Evolutionary conservation across 2,888 invertebrate genomes (phyloP).

Genomic region (Lasioglossum pauxillum): DNA sequence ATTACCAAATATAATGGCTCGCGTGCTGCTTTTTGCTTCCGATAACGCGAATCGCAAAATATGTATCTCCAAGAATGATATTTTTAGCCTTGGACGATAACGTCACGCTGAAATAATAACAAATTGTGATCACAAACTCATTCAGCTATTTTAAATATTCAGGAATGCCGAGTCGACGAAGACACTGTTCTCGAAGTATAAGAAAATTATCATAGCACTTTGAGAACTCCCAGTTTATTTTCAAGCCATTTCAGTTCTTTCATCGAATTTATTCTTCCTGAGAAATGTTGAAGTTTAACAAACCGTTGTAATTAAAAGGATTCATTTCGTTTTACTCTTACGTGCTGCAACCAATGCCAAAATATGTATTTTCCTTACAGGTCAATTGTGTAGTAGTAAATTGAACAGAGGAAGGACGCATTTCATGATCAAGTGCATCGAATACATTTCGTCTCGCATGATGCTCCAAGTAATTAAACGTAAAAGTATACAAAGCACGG

Average conservation of each 20-base stretch:
- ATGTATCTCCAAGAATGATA: conserved; percentile 13
- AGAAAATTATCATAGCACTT: conserved; percentile 5
- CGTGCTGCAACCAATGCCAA: not conserved
- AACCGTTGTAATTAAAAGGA: not conserved
- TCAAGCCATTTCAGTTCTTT: not conserved
- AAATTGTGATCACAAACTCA: not conserved
- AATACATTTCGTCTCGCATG: conserved; percentile 5
- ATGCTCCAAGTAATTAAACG: conserved; percentile 28
- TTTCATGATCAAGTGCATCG: conserved; percentile 30
- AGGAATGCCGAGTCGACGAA: not conserved
- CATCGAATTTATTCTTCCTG: not conserved
- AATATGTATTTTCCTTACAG: not conserved
- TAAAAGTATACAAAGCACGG: conserved; percentile 67
- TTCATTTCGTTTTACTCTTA: not conserved
- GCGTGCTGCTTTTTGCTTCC: not conserved
- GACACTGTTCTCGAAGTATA: conserved; percentile 12
- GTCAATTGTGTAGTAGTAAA: not conserved
- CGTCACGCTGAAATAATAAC: not conserved
- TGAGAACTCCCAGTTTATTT: not conserved
- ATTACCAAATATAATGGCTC: not conserved
- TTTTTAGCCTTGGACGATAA: conserved; percentile 21
- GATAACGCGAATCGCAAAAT: not conserved
- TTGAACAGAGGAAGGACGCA: not conserved
- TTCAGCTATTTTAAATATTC: not conserved
- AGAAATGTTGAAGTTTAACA: not conserved